Conservation (phyloP, 2,888 invertebrate species). For the Parelbella ahira region DNA sequence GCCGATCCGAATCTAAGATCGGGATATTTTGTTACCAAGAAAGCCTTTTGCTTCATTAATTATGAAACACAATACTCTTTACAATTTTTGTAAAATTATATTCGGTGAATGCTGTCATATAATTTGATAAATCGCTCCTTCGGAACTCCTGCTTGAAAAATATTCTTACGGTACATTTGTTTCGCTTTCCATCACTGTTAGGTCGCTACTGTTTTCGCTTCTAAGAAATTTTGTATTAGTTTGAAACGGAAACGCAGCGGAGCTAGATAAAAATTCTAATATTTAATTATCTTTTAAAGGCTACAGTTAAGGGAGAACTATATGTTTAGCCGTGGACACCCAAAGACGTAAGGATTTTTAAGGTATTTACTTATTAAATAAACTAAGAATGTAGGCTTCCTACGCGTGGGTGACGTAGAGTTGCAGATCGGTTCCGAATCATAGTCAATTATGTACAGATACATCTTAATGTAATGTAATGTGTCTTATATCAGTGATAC, state of each 20-base stretch:
- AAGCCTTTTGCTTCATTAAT: slow-evolving; percentile 79
- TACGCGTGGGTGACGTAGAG: no score
- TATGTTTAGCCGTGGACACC: no score
- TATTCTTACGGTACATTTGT: slow-evolving; percentile 24
- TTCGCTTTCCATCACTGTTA: slow-evolving; percentile 30
- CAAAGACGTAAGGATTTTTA: no score
- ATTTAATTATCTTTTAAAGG: no score
- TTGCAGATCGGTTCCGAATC: no score
- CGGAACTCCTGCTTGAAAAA: slow-evolving; percentile 50
- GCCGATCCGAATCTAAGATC: slow-evolving; percentile 78
- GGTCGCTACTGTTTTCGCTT: slow-evolving; percentile 32
- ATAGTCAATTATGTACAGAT: no score
- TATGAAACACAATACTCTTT: slow-evolving; percentile 77
- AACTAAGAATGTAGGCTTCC: no score
- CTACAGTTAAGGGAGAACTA: no score
- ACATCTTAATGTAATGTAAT: no score
- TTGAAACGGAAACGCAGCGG: slow-evolving; percentile 18
- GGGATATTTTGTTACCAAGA: slow-evolving; percentile 77
- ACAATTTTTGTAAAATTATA: slow-evolving; percentile 74
- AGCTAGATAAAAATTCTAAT: no score
- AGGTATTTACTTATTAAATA: no score
- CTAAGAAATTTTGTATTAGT: slow-evolving; percentile 30
- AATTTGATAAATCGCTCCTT: slow-evolving; percentile 67
- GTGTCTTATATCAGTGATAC: no score
- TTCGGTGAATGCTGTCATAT: slow-evolving; percentile 69